Evolutionary conservation across 1,140 invertebrate species (phyloP).

Genomic region (Sarcophaga bullata): DNA sequence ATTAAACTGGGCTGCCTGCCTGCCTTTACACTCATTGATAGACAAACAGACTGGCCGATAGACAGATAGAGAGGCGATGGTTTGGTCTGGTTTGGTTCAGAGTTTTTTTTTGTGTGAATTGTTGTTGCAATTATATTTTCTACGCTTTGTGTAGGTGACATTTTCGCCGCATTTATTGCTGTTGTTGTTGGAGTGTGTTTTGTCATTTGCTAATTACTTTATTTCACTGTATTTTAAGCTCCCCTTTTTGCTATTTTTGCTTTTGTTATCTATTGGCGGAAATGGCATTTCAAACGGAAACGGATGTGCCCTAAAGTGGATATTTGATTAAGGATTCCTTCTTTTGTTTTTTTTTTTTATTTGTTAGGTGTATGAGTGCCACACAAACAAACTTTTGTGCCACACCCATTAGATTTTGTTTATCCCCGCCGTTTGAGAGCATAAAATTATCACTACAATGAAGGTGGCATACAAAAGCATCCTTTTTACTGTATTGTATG

Average conservation of each 20-base stretch:
- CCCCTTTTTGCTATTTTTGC: no score
- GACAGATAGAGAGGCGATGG: neutral
- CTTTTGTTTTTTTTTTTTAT: no score
- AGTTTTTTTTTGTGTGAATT: neutral
- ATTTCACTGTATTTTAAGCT: neutral
- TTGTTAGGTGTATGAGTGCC: no score
- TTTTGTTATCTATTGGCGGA: neutral
- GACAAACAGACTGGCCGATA: neutral
- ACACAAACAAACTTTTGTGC: no score
- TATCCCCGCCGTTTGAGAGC: no score
- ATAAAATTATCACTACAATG: no score
- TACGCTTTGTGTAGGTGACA: neutral
- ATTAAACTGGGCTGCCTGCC: neutral
- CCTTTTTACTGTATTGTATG: no score
- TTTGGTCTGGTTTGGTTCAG: neutral
- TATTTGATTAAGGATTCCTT: neutral
- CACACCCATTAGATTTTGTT: no score
- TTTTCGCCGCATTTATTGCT: neutral
- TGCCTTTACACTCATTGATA: neutral
- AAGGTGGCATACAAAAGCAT: no score
- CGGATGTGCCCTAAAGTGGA: conserved; percentile 15
- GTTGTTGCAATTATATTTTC: neutral
- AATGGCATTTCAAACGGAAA: conserved; percentile 36
- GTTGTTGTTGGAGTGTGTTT: neutral
- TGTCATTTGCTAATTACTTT: conserved; percentile 35